Evolutionary conservation across 2,888 invertebrate species (phyloP), one percentile per base, ranked within the genome.

Genomic region (Chloromyia formosa): DNA sequence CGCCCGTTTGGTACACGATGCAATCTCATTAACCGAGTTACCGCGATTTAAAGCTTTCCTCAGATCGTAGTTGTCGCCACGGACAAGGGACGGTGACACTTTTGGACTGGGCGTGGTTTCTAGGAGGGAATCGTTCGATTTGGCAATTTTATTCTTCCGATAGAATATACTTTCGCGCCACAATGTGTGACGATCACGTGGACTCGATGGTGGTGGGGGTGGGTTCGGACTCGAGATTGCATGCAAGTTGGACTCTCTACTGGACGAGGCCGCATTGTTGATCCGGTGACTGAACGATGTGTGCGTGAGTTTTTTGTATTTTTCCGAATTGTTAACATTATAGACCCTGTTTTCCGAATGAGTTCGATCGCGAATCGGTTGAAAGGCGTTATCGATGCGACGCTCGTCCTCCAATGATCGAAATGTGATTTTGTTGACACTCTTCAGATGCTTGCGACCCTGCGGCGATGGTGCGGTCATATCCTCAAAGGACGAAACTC

Each of bases 151-250:
- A 78, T 83, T 85, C 78, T 85, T 85, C n/a, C 85, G 81, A 78
- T 85, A 85, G 77, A 85, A 84, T 66, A 84, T 84, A 60, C 85
- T 85, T 71, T 84, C 85, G 3, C 84, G 82, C 85, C 85, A 85
- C 73, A 85, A 80, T 0, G 83, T 82, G 60, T 85, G 85, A 0
- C 85, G 82, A 64, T 81, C 78, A 10, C 75, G 75, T 22, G 71
- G 75, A 20, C 56, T 53, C 12, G 71, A 27, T 10, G 56, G 56
- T 56, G 56, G 27, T 20, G 56, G 35, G n/a, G 56, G 56, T n/a
- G 71, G 56, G 5, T 53, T 54, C 4, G 42, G 12, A 16, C n/a
- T 53, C 0, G 1, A 9, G 16, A 14, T 18, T 22, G 35, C 16
- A 16, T 66, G 66, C 14, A 56, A 58, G 18, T 42, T 75, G 12